phyloP scores from a whole-genome alignment of 1,140 invertebrate species.

The Pristionchus pacificus region DNA sequence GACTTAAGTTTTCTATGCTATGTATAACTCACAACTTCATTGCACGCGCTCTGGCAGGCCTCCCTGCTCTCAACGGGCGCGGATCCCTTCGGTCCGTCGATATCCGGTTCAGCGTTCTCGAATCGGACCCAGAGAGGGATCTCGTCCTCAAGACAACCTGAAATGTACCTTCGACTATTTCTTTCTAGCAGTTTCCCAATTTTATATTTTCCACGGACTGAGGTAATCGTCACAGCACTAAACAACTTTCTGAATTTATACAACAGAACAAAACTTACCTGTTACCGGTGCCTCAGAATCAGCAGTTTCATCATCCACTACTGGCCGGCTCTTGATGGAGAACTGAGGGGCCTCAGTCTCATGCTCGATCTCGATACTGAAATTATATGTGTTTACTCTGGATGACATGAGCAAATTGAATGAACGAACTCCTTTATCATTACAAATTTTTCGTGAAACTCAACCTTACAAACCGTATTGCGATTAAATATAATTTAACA shows the following conservation, averaged over 20 bases:
- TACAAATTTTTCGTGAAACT: too few species aligned
- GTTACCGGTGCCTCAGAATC: too few species aligned
- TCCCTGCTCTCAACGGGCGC: conserved; percentile 3
- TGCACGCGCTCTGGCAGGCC: conserved; percentile 21
- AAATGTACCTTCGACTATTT: conserved; percentile 3
- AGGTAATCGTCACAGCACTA: background rate
- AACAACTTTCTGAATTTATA: conserved; percentile 4
- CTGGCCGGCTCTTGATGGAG: too few species aligned
- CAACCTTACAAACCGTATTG: too few species aligned
- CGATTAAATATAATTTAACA: too few species aligned
- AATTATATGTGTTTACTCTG: too few species aligned
- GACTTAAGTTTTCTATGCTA: background rate
- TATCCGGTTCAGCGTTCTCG: conserved; percentile 18
- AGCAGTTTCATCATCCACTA: too few species aligned
- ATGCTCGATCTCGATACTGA: too few species aligned
- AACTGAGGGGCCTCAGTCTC: too few species aligned
- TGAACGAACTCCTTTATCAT: too few species aligned
- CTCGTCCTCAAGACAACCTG: conserved; percentile 22
- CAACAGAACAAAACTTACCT: too few species aligned
- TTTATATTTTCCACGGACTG: conserved; percentile 4
- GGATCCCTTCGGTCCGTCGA: background rate
- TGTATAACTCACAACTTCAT: conserved; percentile 11
- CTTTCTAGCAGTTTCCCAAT: background rate
- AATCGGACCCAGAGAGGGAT: conserved; percentile 22
- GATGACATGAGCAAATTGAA: too few species aligned